A percentile compares a stretch with the other conserved stretches of the same genome.
Conservation (phyloP, 2,797 vertebrate species). For the Protosalanx chinensis region DNA sequence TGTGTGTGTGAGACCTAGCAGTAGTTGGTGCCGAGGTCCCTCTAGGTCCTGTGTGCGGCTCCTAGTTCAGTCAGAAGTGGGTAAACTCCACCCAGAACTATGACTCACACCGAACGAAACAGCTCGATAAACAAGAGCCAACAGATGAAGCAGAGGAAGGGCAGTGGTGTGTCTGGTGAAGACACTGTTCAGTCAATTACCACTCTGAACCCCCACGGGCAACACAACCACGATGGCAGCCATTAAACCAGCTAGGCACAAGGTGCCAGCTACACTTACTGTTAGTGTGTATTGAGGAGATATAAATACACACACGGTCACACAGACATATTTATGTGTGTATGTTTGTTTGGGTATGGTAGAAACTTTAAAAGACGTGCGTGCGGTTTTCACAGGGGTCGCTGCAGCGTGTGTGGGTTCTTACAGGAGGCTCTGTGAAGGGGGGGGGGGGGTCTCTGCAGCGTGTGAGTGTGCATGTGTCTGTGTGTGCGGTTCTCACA, state of each 20-base stretch:
- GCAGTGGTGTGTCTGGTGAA: slow-evolving; percentile 30
- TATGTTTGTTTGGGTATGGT: neutral
- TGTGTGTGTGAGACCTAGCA: neutral
- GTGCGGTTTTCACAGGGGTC: neutral
- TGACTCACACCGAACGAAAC: no score
- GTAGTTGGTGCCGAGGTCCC: no score
- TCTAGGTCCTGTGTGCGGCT: no score
- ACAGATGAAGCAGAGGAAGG: neutral
- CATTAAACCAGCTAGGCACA: slow-evolving; percentile 16
- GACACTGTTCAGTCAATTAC: slow-evolving; percentile 43
- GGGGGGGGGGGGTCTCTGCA: neutral
- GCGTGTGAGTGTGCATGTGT: neutral
- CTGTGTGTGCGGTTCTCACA: neutral
- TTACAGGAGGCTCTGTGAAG: no score
- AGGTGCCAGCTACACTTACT: slow-evolving; percentile 1
- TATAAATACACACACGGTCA: neutral
- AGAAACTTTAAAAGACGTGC: neutral
- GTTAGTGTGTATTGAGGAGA: slow-evolving; percentile 4
- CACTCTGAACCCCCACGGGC: neutral
- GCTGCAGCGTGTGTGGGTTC: neutral
- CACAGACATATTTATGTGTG: neutral
- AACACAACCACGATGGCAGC: slow-evolving; percentile 8
- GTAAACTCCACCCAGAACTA: no score
- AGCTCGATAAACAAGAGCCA: no score
- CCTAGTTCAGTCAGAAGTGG: no score